Conservation (phyloP, 2,888 invertebrate genomes). For the Epirrhoe tristata region DNA sequence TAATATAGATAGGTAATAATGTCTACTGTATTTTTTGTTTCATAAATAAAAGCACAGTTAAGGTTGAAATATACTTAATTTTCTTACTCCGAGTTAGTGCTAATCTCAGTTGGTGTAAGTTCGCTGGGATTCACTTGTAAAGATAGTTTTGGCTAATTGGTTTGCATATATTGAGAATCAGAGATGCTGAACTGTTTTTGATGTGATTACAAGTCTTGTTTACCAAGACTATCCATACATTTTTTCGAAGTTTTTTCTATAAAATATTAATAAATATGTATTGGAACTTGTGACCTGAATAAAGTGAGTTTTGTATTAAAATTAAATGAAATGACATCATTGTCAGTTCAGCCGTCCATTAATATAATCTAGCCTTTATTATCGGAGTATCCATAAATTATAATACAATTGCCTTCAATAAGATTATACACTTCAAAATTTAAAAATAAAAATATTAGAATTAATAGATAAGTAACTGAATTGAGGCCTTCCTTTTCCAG, state of each 20-base stretch:
- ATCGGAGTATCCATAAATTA: no score
- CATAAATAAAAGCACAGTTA: neutral
- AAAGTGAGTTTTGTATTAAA: no score
- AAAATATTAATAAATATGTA: neutral
- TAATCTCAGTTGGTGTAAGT: constrained; percentile 5
- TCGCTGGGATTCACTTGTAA: constrained; percentile 28
- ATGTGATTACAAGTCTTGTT: neutral
- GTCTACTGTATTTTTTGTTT: no score
- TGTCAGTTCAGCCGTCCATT: no score
- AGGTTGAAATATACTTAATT: neutral
- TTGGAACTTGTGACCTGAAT: neutral
- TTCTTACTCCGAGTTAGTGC: neutral
- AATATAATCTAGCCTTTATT: no score
- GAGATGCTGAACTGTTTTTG: neutral
- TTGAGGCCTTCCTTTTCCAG: no score
- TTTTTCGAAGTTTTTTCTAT: neutral
- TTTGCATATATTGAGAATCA: constrained; percentile 7
- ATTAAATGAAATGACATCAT: no score
- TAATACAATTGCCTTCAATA: no score
- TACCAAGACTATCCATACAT: neutral
- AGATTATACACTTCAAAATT: no score
- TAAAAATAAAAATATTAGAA: no score
- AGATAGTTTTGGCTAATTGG: constrained; percentile 17
- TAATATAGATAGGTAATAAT: no score
- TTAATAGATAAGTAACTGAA: no score